Base-by-base conservation (phyloP, 2,113 vertebrate genomes). In the Mesocricetus auratus region DNA sequence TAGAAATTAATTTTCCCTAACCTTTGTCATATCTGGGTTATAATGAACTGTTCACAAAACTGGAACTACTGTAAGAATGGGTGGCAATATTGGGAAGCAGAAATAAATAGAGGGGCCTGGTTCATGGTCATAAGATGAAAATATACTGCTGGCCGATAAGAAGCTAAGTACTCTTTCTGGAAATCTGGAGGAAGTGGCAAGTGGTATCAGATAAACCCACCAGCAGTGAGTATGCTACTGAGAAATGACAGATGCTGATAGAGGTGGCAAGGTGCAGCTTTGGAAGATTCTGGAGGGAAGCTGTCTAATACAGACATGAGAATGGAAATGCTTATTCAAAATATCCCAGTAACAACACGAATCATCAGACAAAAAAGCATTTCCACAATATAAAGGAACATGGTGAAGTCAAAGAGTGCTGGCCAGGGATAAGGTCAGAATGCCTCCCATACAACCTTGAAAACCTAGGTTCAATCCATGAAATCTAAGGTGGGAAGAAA, bases 141-240 rank as follows among this genome's bases (percentile, higher is more conserved):
- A n/a, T 33, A 17, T 83, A 77, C 7, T 88, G 10, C 42, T 26
- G 22, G 42, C 77, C 89, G 94, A 95, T 95, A 95, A 94, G 74
- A 96, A 73, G 64, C 16, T 24, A 45, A 9, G 24, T 69, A 33
- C 36, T 86, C 83, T 96, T 66, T 79, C 68, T 95, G 91, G 89
- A 62, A 91, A 86, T 94, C 42, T 89, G 19, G 64, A 95, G 97
- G 95, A 94, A 96, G 87, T 21, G 5, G 62, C 90, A 92, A 83
- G 60, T 24, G 62, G 33, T 93, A 94, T 93, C 94, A 91, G 85
- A 58, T 12, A 88, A 92, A 42, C 60, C 90, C 19, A 75, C 58
- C 77, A 71, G 45, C 36, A 26, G n/a, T 58, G 60, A 69, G 22
- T 8, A 1, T 62, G 36, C 75, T 62, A 36, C 26, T 81, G 50